Evolutionary conservation across 2,888 invertebrate genomes (phyloP).

Genomic region (Rhodophaea formosa): DNA sequence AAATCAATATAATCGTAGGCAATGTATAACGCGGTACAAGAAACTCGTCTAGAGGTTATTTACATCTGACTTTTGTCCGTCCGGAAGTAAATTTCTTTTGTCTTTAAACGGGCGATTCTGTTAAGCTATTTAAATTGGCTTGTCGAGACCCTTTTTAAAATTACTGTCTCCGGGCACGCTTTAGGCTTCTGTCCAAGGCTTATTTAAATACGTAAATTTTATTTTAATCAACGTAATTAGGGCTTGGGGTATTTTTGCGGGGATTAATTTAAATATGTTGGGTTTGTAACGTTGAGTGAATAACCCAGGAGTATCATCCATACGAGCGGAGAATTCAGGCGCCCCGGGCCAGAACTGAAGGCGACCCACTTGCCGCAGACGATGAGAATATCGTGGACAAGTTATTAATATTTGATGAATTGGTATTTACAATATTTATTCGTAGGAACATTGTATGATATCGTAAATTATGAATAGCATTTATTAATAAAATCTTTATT

Average conservation of each 20-base stretch:
- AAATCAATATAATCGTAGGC: slow-evolving; percentile 41
- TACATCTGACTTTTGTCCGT: slow-evolving; percentile 77
- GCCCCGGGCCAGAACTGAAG: slow-evolving; percentile 64
- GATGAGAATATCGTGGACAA: slow-evolving; percentile 55
- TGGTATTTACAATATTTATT: not conserved
- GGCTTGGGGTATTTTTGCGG: not conserved
- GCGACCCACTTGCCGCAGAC: slow-evolving; percentile 48
- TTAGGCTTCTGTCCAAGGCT: not conserved
- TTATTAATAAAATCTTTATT: too few species aligned
- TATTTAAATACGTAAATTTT: slow-evolving; percentile 21
- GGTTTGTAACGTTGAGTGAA: slow-evolving; percentile 44
- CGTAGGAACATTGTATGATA: too few species aligned
- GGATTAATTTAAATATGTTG: not conserved
- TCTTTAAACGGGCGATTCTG: slow-evolving; percentile 57
- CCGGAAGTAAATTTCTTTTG: slow-evolving; percentile 72
- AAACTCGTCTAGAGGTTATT: slow-evolving; percentile 69
- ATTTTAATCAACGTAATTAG: slow-evolving; percentile 23
- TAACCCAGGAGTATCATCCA: slow-evolving; percentile 52
- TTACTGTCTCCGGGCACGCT: slow-evolving; percentile 7
- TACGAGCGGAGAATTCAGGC: slow-evolving; percentile 49
- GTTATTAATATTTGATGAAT: slow-evolving; percentile 24
- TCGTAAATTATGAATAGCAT: too few species aligned
- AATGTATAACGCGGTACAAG: slow-evolving; percentile 53
- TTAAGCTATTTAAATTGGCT: slow-evolving; percentile 17
- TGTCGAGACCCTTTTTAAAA: slow-evolving; percentile 6